Conservation (phyloP, 2,797 vertebrate genomes). For the Acridotheres tristis region DNA sequence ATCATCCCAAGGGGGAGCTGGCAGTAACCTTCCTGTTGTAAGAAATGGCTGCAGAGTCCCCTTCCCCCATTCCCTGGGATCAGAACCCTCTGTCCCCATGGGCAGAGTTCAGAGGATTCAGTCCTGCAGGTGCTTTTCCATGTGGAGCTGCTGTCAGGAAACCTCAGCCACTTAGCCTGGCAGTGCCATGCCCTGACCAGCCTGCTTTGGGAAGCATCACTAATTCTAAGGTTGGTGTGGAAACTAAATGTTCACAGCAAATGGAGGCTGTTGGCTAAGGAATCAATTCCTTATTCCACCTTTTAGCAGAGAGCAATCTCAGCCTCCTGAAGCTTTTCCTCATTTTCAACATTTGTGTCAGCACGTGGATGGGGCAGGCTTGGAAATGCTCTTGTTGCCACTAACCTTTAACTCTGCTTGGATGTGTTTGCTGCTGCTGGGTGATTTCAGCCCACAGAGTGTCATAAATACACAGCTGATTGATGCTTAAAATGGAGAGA, state of each 20-base stretch:
- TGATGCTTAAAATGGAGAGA: constrained; percentile 8
- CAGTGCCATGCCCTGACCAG: not conserved
- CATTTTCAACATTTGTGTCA: not conserved
- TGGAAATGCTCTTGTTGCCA: not conserved
- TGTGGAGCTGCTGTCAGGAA: not conserved
- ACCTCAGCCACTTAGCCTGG: not conserved
- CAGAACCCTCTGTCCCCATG: rapidly evolving
- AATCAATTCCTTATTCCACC: not conserved
- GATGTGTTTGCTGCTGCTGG: constrained; percentile 21
- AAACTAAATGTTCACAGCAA: not conserved
- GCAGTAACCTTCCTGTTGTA: not conserved
- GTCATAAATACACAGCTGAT: not conserved
- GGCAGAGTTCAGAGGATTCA: not conserved
- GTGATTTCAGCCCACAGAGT: not conserved
- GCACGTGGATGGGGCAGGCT: not conserved
- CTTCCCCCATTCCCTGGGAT: not conserved
- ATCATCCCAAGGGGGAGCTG: not conserved
- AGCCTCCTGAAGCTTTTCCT: not conserved
- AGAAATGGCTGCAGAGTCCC: not conserved
- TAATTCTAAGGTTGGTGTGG: not conserved
- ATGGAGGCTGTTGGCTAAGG: not conserved
- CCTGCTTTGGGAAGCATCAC: not conserved
- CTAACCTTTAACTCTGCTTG: not conserved
- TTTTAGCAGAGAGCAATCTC: not conserved
- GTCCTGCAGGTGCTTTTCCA: not conserved